A percentile compares a stretch with the other conserved stretches of the same genome.
Conservation (phyloP, 2,113 vertebrate genomes). For the Pelecanoides urinatrix region DNA sequence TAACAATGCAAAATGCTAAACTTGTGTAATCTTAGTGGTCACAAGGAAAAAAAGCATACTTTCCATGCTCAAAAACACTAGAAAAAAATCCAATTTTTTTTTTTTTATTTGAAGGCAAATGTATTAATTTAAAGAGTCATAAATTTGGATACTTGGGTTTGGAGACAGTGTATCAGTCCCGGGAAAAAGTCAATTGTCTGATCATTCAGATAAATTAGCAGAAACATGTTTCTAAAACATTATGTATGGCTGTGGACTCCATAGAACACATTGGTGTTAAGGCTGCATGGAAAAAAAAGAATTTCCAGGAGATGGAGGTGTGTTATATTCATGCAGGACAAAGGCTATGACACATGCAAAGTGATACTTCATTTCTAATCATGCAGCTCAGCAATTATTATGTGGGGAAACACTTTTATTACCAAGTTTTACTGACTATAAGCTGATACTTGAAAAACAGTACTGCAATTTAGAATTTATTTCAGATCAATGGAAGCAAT, state of each 20-base stretch:
- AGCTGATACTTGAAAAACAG: neutral
- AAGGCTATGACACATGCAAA: neutral
- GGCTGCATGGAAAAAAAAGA: neutral
- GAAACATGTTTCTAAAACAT: neutral
- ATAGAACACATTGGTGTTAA: neutral
- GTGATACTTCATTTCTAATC: neutral
- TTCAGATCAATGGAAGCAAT: neutral
- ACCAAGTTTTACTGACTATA: neutral
- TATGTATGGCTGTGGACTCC: neutral
- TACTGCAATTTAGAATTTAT: neutral
- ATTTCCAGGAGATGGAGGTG: neutral
- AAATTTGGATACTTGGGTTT: neutral
- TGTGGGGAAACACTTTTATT: neutral
- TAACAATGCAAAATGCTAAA: neutral
- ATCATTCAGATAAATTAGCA: neutral
- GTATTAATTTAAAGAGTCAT: neutral
- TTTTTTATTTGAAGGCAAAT: neutral
- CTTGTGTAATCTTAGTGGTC: neutral
- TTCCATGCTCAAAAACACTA: neutral
- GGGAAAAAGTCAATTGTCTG: neutral
- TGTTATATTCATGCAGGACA: neutral
- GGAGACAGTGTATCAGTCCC: neutral
- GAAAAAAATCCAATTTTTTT: neutral
- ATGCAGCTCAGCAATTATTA: neutral
- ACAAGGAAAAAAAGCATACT: neutral